Conservation (phyloP, 1,140 invertebrate genomes). For the Cotesia typhae region DNA sequence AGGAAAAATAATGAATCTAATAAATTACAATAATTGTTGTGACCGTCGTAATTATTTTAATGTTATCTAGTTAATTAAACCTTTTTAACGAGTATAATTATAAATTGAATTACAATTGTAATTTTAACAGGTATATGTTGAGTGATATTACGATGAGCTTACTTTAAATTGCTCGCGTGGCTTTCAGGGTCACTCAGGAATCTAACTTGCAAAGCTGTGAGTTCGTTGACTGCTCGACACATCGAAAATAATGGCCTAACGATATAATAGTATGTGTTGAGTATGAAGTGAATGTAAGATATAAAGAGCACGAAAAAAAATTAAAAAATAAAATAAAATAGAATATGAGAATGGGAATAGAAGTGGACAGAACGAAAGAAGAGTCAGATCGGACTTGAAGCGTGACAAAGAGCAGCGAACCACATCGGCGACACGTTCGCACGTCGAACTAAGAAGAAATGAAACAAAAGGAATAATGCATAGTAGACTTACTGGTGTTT, state of each 20-base stretch:
- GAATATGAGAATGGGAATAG: slow-evolving; percentile 38
- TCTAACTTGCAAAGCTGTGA: slow-evolving; percentile 26
- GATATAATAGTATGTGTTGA: slow-evolving; percentile 14
- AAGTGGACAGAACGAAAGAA: slow-evolving; percentile 35
- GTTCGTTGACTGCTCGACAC: slow-evolving; percentile 53
- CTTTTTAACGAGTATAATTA: no score
- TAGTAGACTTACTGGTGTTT: background rate
- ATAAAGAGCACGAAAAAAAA: background rate
- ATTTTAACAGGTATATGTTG: no score
- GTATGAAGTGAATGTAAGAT: slow-evolving; percentile 1
- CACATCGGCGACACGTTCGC: slow-evolving; percentile 28
- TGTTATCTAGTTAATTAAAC: background rate
- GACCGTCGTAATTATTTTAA: background rate
- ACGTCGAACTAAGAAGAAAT: slow-evolving; percentile 9
- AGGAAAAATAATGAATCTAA: background rate
- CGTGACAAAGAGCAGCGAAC: slow-evolving; percentile 46
- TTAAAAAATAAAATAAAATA: background rate
- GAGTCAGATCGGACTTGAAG: slow-evolving; percentile 37
- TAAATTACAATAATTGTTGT: background rate
- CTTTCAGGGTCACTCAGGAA: slow-evolving; percentile 8
- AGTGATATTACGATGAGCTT: background rate
- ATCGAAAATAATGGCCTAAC: slow-evolving; percentile 25
- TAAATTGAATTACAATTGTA: no score
- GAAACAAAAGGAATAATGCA: background rate
- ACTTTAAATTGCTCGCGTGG: background rate